Evolutionary conservation across 2,113 vertebrate genomes (phyloP).

Genomic region (Cynocephalus volans): DNA sequence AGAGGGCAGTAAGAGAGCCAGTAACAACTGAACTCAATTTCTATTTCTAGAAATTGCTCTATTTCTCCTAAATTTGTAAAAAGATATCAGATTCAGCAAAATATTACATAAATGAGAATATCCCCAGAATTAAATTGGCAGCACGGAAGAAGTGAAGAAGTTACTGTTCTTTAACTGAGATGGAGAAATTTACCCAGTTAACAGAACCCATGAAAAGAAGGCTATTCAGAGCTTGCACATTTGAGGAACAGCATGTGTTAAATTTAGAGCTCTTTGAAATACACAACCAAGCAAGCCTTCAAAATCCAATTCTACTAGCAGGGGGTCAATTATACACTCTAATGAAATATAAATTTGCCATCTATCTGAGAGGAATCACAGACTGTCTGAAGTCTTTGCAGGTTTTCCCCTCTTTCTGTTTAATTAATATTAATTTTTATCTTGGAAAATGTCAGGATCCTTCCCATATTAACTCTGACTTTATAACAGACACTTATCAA

Average conservation of each 20-base stretch:
- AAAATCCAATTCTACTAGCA: slow-evolving; percentile 34
- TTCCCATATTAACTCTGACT: background rate
- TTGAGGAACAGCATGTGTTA: slow-evolving; percentile 5
- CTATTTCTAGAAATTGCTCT: slow-evolving; percentile 32
- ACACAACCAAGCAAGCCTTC: background rate
- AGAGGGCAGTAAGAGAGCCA: background rate
- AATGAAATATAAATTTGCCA: slow-evolving; percentile 66
- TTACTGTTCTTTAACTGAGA: background rate
- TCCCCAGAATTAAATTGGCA: slow-evolving; percentile 31
- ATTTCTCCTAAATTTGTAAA: background rate
- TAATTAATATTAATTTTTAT: slow-evolving; percentile 51
- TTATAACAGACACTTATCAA: background rate
- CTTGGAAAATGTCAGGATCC: slow-evolving; percentile 26
- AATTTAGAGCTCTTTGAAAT: slow-evolving; percentile 57
- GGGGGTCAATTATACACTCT: slow-evolving; percentile 25
- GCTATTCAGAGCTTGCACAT: background rate
- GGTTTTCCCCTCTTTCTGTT: background rate
- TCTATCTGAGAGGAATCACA: background rate
- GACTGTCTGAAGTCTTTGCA: background rate
- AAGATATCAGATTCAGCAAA: slow-evolving; percentile 50
- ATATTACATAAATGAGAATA: background rate
- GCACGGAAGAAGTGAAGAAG: background rate
- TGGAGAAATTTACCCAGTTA: background rate
- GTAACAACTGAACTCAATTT: background rate
- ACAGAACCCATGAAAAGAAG: background rate